Evolutionary conservation across 2,888 invertebrate genomes (phyloP).

Genomic region (Nowickia ferox): DNA sequence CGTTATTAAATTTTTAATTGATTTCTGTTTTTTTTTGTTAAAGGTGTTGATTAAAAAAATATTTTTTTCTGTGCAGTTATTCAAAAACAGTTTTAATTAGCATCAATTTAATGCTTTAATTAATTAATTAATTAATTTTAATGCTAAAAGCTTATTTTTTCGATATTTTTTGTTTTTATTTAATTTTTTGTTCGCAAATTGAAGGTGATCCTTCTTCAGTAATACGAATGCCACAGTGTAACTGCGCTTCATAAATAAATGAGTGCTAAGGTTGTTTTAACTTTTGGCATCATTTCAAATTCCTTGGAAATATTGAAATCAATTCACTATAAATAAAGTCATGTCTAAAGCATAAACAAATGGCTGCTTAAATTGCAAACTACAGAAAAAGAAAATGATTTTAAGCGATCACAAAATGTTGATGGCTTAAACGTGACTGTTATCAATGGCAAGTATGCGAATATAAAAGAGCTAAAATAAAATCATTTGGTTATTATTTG

Average conservation of each 20-base stretch:
- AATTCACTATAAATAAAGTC: slow-evolving; percentile 36
- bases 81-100: too few relatives aligned
- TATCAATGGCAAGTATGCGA: slow-evolving; percentile 61
- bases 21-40: too few relatives aligned
- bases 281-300: slow-evolving; percentile 61
- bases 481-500: slow-evolving; percentile 57
- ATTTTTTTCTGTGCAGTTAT: too few relatives aligned
- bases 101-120: too few relatives aligned
- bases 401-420: slow-evolving; percentile 52
- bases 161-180: neutral
- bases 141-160: neutral
- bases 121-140: too few relatives aligned
- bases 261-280: slow-evolving; percentile 20
- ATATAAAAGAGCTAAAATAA: slow-evolving; percentile 27
- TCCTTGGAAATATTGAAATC: slow-evolving; percentile 61
- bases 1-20: too few relatives aligned
- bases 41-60: too few relatives aligned
- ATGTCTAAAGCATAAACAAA: slow-evolving; percentile 53
- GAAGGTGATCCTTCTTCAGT: slow-evolving; percentile 54
- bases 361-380: slow-evolving; percentile 51
- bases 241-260: neutral
- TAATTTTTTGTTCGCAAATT: neutral
- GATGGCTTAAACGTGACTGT: slow-evolving; percentile 70
- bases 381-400: neutral
- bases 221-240: neutral